Evolutionary conservation across 1,140 invertebrate species (phyloP), one percentile per base, ranked within the genome.

Genomic region (Leptestheria dahalacensis): DNA sequence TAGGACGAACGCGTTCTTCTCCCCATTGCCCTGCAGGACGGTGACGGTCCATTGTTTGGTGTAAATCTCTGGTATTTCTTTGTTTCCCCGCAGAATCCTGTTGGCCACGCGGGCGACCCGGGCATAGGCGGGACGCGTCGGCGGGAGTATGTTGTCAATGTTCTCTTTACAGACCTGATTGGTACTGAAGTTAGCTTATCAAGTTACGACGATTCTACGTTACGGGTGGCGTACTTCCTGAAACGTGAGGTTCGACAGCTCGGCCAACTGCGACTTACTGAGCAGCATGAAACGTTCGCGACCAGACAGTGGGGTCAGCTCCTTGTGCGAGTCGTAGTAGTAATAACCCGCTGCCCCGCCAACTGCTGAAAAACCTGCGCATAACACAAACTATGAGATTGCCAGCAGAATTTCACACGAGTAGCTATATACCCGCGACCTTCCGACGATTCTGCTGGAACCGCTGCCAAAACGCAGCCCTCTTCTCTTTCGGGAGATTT

Each of bases 211-310:
- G 41, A 54, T 54, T 57, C 48, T 56, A 48, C 26, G n/a, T 41
- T 4, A 29, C 15, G 25, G 20, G 24, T 26, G 54, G 60, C 63
- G 64, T 62, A 72, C 71, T 52, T 62, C 49, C 53, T 72, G 59
- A 29, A 61, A 57, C 64, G 75, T 67, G 41, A 66, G 66, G 10
- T 70, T 61, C 23, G 72, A 68, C n/a, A 78, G 65, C 52, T 71
- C 63, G 41, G 66, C 64, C 51, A 77, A 69, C 63, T 80, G 76
- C 11, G 76, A 66, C 60, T 69, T 59, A 20, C 69, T 75, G 54
- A 81, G 72, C 2, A 75, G 67, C 49, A 80, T 74, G 61, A 81
- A 80, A 53, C 77, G 67, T 56, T 66, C 66, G 57, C 78, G 68
- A 21, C 73, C 69, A 1, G 77, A 79, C 46, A 81, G 63, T 11